phyloP scores from a whole-genome alignment of 2,888 invertebrate genomes.

The Eudasyphora cyanicolor region DNA sequence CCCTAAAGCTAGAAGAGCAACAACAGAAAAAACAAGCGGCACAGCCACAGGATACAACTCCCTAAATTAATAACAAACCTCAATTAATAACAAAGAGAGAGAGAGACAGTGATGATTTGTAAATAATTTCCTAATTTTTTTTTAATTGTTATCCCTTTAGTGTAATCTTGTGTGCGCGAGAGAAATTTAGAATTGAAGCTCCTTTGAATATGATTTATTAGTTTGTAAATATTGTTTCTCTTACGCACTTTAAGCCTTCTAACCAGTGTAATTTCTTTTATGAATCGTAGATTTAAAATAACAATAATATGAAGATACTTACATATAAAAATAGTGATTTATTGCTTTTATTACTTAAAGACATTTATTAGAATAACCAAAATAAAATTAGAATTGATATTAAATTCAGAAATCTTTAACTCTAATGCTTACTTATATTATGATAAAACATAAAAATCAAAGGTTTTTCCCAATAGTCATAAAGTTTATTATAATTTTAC shows the following conservation, averaged over 20 bases:
- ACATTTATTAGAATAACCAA: no score
- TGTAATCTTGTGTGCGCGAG: neutral
- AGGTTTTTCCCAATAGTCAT: no score
- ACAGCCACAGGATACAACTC: neutral
- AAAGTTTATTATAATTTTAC: no score
- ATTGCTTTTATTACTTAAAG: no score
- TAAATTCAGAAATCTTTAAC: no score
- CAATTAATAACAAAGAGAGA: no score
- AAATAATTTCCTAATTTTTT: neutral
- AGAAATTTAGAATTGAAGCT: neutral
- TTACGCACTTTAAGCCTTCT: neutral
- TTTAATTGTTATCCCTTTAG: neutral
- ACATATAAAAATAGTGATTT: no score
- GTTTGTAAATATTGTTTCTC: constrained; percentile 6
- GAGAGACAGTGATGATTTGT: no score
- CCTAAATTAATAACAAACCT: neutral
- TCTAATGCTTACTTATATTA: no score
- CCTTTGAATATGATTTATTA: neutral
- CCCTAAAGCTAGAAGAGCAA: constrained; percentile 8
- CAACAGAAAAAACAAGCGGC: neutral
- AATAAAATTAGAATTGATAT: no score
- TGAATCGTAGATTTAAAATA: neutral
- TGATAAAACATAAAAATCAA: no score
- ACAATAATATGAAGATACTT: neutral
- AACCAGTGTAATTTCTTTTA: neutral